Evolutionary conservation across 2,888 invertebrate species (phyloP), one percentile per base, ranked within the genome.

Genomic region (Catotricha subobsoleta): DNA sequence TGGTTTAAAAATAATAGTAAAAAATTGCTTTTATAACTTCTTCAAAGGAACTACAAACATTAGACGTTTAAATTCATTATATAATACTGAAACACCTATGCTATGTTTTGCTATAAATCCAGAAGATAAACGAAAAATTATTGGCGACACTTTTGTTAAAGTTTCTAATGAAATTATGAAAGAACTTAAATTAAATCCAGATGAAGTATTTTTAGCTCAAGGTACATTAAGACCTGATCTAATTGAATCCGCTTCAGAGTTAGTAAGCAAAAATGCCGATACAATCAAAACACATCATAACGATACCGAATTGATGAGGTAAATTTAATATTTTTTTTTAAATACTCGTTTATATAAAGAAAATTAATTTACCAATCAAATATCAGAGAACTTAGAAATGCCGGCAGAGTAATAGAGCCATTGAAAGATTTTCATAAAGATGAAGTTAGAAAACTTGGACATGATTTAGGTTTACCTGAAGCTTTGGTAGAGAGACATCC

Each of bases 271-370:
- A 51, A 86, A 86, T 66, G 98, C 98, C 1, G 88, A 92, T 54
- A 83, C 83, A 21, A 98, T 98, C 57, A 98, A 98, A 68, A 98
- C 98, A 20, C 98, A 99, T 64, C 98, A 98, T 69, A 98, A 99
- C 63, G 98, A 99, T 65, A 94, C 92, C 10, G 91, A 90, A 57
- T 69, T 97, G 43, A 91, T 98, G 43, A 68, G 94, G 44, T 69
- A 74, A 51, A 66, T 35, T 9, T 13, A 9, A 15, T 5, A 7
- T n/a, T 9, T 30, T 30, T 30, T 13, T n/a, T 30, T 19, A 8
- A 18, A 5, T 21, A 20, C 12, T 3, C 12, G 12, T 21, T 18
- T 3, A 37, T 23, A 25, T 18, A 3, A 6, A 20, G 12, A n/a
- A 20, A 19, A 21, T 48, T 25, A 21, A 28, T 29, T 39, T 31